Conservation (phyloP, 1,140 invertebrate genomes). For the Colletes gigas region DNA sequence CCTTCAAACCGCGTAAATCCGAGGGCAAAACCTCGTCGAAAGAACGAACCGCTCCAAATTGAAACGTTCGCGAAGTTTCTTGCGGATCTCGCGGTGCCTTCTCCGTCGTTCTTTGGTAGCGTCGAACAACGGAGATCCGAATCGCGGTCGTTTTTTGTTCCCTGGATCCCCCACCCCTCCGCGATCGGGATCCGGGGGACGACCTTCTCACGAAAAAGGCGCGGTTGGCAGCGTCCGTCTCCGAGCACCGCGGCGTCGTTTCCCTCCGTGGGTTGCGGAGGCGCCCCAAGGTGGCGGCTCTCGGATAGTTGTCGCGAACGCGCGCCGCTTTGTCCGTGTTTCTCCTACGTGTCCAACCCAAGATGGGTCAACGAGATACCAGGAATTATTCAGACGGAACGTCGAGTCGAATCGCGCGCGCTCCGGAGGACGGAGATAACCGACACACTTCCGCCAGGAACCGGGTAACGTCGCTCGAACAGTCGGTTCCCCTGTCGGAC, state of each 20-base stretch:
- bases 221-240: neutral
- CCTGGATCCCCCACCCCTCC: no score
- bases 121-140: neutral
- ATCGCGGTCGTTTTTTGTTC: neutral
- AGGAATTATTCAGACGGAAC: constrained; percentile 67
- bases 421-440: constrained; percentile 2
- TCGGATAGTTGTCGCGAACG: neutral
- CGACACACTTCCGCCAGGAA: constrained; percentile 16
- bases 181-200: no score
- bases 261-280: constrained; percentile 18
- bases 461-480: neutral
- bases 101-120: neutral
- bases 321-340: constrained; percentile 8
- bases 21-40: no score
- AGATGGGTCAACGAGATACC: constrained; percentile 69
- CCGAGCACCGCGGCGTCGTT: neutral
- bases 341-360: constrained; percentile 55
- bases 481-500: constrained; percentile 19
- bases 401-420: constrained; percentile 17
- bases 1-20: no score
- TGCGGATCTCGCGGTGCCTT: no score
- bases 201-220: neutral
- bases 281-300: constrained; percentile 35
- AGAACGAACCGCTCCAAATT: no score
- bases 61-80: no score